Evolutionary conservation across 2,113 vertebrate genomes (phyloP).

Genomic region (Lynx canadensis): DNA sequence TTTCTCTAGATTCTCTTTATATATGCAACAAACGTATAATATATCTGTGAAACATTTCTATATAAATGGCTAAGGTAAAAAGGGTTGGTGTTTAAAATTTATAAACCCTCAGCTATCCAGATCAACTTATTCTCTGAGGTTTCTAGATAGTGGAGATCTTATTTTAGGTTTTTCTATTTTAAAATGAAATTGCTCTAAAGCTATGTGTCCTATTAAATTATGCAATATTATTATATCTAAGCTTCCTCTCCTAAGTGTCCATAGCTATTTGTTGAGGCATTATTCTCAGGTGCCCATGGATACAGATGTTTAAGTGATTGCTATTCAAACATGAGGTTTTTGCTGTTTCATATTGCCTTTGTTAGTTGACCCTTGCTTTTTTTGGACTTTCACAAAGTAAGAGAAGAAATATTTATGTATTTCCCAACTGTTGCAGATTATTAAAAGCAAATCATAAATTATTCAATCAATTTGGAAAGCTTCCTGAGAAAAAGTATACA

Average conservation of each 20-base stretch:
- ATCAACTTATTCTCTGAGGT: conserved; percentile 43
- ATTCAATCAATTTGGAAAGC: conserved; percentile 55
- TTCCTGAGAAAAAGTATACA: conserved; percentile 36
- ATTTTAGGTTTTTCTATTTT: conserved; percentile 59
- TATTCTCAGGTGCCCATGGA: conserved; percentile 25
- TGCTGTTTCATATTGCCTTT: not conserved
- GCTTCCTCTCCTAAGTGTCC: conserved; percentile 47
- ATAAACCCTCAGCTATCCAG: conserved; percentile 23
- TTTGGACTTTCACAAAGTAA: conserved; percentile 15
- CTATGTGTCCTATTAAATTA: conserved; percentile 66
- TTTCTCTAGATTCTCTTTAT: conserved; percentile 36
- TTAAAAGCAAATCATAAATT: conserved; percentile 66
- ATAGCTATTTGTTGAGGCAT: conserved; percentile 50
- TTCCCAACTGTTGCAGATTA: conserved; percentile 16
- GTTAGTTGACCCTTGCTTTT: conserved; percentile 25
- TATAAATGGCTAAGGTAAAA: conserved; percentile 35
- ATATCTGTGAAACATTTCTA: not conserved
- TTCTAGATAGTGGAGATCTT: conserved; percentile 49
- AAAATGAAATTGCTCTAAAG: conserved; percentile 57
- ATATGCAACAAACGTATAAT: not conserved
- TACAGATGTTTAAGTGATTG: conserved; percentile 16
- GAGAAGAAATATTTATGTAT: conserved; percentile 49
- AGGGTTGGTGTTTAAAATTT: conserved; percentile 6
- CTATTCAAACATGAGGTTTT: conserved; percentile 20
- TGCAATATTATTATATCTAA: conserved; percentile 57